Evolutionary conservation across 1,140 invertebrate genomes (phyloP).

Genomic region (Marisa cornuarietis): DNA sequence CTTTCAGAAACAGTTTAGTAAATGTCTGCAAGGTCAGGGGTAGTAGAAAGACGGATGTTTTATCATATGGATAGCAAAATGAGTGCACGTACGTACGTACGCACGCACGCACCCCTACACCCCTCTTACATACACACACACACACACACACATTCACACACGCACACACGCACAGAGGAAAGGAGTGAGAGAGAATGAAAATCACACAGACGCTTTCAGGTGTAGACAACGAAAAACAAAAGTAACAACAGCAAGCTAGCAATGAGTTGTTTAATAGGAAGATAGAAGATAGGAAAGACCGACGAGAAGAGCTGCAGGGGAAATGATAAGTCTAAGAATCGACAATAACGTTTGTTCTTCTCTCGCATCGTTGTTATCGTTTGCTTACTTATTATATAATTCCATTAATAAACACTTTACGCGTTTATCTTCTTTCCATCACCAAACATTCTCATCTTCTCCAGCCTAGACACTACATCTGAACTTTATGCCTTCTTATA

Average conservation of each 20-base stretch:
- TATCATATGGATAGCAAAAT: too few species aligned
- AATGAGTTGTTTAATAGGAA: too few species aligned
- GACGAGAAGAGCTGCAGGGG: background rate
- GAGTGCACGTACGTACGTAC: background rate
- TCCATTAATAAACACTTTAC: background rate
- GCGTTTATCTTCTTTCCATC: too few species aligned
- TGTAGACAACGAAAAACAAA: background rate
- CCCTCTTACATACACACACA: slow-evolving; percentile 2
- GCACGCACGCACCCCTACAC: background rate
- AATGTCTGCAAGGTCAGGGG: too few species aligned
- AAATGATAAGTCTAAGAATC: background rate
- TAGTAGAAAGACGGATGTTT: too few species aligned
- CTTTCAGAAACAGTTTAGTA: too few species aligned
- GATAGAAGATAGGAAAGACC: too few species aligned
- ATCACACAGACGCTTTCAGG: background rate
- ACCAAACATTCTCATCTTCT: too few species aligned
- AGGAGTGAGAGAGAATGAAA: slow-evolving; percentile 4
- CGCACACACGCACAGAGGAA: background rate
- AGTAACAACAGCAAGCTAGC: too few species aligned
- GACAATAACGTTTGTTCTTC: background rate
- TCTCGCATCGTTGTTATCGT: background rate
- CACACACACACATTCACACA: background rate
- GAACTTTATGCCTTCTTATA: too few species aligned
- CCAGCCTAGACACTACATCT: too few species aligned
- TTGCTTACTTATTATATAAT: background rate